phyloP scores from a whole-genome alignment of 2,797 vertebrate genomes.

The Gouania willdenowi region DNA sequence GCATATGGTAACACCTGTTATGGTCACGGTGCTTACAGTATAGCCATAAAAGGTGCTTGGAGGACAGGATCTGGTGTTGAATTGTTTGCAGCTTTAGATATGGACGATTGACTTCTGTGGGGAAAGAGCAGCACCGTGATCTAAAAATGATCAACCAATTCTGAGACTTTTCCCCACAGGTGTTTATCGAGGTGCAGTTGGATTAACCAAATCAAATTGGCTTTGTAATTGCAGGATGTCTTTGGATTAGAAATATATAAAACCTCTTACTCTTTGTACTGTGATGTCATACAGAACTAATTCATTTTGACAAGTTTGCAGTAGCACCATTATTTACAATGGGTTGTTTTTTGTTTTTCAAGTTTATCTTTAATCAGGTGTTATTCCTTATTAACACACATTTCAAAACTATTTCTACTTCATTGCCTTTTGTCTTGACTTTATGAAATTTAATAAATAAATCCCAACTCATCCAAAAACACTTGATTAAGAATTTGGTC shows the following conservation, averaged over 20 bases:
- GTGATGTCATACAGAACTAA: slow-evolving; percentile 11
- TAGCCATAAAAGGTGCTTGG: not conserved
- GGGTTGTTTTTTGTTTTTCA: too few species aligned
- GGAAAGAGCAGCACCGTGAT: not conserved
- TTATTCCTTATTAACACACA: too few species aligned
- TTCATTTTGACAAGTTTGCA: too few species aligned
- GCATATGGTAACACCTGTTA: slow-evolving; percentile 51
- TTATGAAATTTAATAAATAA: too few species aligned
- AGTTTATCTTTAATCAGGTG: too few species aligned
- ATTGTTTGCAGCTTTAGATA: slow-evolving; percentile 20
- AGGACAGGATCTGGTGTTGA: slow-evolving; percentile 20
- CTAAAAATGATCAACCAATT: too few species aligned
- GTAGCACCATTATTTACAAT: too few species aligned
- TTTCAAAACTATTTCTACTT: too few species aligned
- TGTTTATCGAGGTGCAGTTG: slow-evolving; percentile 10
- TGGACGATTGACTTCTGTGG: slow-evolving; percentile 13
- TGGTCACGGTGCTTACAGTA: not conserved
- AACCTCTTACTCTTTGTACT: slow-evolving; percentile 15
- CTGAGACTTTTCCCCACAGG: too few species aligned
- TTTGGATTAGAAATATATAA: not conserved
- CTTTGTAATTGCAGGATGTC: not conserved
- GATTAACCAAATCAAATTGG: not conserved
- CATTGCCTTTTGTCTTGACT: too few species aligned
- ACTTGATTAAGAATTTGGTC: too few species aligned
- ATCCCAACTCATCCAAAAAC: too few species aligned